Base-by-base conservation (phyloP, 2,113 vertebrate species). In the Athene noctua region DNA sequence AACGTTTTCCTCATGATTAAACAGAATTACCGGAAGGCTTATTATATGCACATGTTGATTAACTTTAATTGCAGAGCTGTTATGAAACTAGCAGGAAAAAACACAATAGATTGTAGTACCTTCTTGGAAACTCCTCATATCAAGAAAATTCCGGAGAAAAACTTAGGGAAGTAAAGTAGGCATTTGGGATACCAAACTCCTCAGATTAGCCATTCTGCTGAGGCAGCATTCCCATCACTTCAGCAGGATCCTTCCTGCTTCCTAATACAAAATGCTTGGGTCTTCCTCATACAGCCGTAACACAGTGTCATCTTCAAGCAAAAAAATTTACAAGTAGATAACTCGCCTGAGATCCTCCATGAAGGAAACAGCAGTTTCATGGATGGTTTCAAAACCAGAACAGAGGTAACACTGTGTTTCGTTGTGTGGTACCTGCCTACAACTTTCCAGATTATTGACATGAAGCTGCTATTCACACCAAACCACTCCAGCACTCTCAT, bases 101-200 rank as follows among this genome's bases (percentile, higher is more conserved):
- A 70, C 26, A 47, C 15, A 61, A 27, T 1, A 58, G 81, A 57
- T 26, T 13, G 25, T 2, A 44, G 38, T 6, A 46, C 22, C 54
- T 54, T 71, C 58, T 17, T 71, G 23, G 29, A 63, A 90, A 94
- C 32, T 80, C 38, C 5, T 72, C 47, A 27, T 7, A 34, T 17
- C 16, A 11, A 44, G 51, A 62, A 49, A 77, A 83, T 15, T 11
- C 58, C 59, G 38, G 4, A 89, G 44, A 54, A 90, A 54, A 44
- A 42, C 0, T 0, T 6, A 75, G 15, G 40, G 61, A 55, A 63
- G 10, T 22, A 26, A 79, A 57, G 14, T 0, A 38, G 26, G 12
- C 26, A 13, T 3, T 15, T 22, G 10, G 57, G 46, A 79, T 25
- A 57, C 5, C 26, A 13, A 68, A 25, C 32, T 46, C 54, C 27